Base-by-base conservation (phyloP, 2,113 vertebrate genomes). In the Zosterops hypoxanthus region DNA sequence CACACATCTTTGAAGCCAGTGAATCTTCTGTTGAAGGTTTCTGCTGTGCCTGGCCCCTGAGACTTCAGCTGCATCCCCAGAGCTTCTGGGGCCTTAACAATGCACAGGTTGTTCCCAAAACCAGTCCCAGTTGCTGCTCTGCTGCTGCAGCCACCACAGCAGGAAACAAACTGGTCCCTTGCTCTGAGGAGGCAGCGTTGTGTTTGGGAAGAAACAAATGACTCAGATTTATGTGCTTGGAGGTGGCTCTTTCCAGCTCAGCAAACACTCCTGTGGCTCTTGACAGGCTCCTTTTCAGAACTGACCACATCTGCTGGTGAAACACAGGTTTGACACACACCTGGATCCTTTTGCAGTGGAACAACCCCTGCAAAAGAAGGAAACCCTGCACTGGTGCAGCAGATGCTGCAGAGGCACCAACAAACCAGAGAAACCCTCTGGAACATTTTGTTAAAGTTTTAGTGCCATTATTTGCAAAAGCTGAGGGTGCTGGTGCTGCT, bases 111-210 rank as follows among this genome's bases (percentile, higher is more conserved):
- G 15, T 56, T 76, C 69, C 77, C 55, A 64, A 36, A 64, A 81
- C 14, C 24, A 50, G 68, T 23, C 64, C 41, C 17, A 5, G 2
- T 4, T 57, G 55, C 59, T 17, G 6, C 34, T 55, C 34, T 82
- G 46, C 80, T 94, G 66, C 82, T 71, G 71, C 89, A 68, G 56
- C 10, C 8, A 31, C 64, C n/a, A 31, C 44, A 49, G 72, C 72
- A 70, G 72, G 55, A 73, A 47, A 53, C 36, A 33, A 70, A 52
- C 34, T 2, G 33, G 25, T 65, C 29, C 33, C 39, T 29, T 77
- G 31, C 34, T 71, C 53, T 12, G 15, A 53, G 33, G 34, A 78
- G 33, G 26, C 86, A 72, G 12, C 0, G 0, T 39, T 0, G 0
- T 53, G 36, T 61, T 86, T 46, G 82, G 47, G 52, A 57, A 59